A percentile compares a stretch with the other conserved stretches of the same genome.
phyloP scores from a whole-genome alignment of 2,888 invertebrate genomes.

The Rhamnusium bicolor region DNA sequence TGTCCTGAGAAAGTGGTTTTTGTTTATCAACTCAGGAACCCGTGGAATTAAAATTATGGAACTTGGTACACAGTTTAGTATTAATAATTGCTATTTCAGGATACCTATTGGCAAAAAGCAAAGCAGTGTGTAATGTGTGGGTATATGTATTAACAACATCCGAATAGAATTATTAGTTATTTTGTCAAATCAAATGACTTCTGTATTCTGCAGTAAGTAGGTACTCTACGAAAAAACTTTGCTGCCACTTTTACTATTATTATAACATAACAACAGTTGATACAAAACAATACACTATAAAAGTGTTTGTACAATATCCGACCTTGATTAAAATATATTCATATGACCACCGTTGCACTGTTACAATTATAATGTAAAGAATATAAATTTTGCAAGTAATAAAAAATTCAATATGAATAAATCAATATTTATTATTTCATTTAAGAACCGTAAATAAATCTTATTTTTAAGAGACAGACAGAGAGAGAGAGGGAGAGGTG shows the following conservation, averaged over 20 bases:
- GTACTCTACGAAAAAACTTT: neutral
- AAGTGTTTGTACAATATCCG: neutral
- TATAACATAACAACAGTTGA: neutral
- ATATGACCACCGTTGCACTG: neutral
- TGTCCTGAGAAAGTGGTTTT: too few species aligned
- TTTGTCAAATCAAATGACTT: neutral
- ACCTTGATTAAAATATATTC: neutral
- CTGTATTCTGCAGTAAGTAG: too few species aligned
- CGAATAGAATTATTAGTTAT: neutral
- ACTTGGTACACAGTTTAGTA: too few species aligned
- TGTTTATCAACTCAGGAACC: too few species aligned
- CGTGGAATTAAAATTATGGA: too few species aligned
- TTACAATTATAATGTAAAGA: neutral
- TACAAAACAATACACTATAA: neutral
- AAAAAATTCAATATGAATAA: neutral
- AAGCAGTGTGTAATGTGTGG: too few species aligned
- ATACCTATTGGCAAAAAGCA: too few species aligned
- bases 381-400: neutral
- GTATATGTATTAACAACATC: too few species aligned
- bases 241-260: neutral
- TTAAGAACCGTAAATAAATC: neutral
- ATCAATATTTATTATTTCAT: neutral
- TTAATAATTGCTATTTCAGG: too few species aligned
- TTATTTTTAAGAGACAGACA: conserved; percentile 8
- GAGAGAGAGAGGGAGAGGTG: neutral